A percentile compares a stretch with the other conserved stretches of the same genome.
Evolutionary conservation across 2,113 vertebrate species (phyloP).

Genomic region (Capreolus pygargus): DNA sequence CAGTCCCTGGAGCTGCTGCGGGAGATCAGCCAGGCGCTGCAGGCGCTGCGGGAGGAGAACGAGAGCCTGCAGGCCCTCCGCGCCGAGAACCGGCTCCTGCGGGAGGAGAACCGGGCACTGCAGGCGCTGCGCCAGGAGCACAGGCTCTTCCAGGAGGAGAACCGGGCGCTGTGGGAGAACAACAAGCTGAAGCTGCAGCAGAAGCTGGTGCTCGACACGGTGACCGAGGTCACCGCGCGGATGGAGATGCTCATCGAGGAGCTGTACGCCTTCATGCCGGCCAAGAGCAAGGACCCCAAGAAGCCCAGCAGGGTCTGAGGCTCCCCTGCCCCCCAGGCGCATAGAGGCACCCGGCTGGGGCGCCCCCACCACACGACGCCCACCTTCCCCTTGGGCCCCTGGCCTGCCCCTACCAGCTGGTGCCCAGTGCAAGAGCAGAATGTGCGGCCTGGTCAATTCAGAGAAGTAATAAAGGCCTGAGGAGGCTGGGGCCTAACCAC

Average conservation of each 20-base stretch:
- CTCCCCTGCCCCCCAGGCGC: not conserved
- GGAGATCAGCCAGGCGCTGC: conserved; percentile 65
- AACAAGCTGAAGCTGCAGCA: conserved; percentile 77
- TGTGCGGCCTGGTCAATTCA: not conserved
- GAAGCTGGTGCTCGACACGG: conserved; percentile 71
- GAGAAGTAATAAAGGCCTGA: conserved; percentile 60
- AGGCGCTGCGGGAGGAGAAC: conserved; percentile 50
- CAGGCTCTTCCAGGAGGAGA: conserved; percentile 37
- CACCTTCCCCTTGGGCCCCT: not conserved
- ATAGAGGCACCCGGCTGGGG: rapidly evolving
- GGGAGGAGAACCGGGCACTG: conserved; percentile 66
- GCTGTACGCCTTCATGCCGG: conserved; percentile 67
- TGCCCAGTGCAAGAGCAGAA: not conserved
- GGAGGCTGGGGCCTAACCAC: not conserved
- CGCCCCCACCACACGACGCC: not conserved
- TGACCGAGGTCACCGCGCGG: conserved; percentile 75
- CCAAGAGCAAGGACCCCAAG: conserved; percentile 39
- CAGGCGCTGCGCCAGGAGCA: conserved; percentile 53
- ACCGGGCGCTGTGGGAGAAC: conserved; percentile 76
- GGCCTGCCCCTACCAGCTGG: not conserved
- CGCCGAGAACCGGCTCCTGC: conserved; percentile 49
- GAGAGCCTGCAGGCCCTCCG: not conserved
- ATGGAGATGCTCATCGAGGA: conserved; percentile 78
- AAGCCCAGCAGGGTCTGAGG: conserved; percentile 59
- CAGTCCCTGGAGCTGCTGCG: conserved; percentile 53